A percentile compares a stretch with the other conserved stretches of the same genome.
Evolutionary conservation across 2,113 vertebrate genomes (phyloP).

Genomic region (Pseudopipra pipra): DNA sequence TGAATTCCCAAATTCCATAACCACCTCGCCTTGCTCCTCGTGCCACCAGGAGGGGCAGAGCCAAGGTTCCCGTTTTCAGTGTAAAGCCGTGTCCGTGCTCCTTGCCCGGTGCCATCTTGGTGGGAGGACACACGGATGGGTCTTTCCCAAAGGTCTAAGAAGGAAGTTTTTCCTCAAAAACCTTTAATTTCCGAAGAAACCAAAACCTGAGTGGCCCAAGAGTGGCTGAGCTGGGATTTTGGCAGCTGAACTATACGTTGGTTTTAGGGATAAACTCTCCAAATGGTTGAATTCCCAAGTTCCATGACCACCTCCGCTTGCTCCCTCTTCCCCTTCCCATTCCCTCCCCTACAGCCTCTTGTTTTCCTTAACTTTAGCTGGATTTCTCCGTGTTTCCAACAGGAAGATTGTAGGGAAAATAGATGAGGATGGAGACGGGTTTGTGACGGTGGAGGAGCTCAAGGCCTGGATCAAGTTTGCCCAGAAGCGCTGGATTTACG

Average conservation of each 20-base stretch:
- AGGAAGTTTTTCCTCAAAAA: not conserved
- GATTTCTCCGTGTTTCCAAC: conserved; percentile 68
- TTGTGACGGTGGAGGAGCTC: conserved; percentile 91
- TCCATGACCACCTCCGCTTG: not conserved
- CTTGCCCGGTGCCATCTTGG: accelerated
- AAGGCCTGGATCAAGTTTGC: conserved; percentile 95
- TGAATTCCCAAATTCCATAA: not conserved
- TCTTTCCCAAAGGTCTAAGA: not conserved
- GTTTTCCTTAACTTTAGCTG: conserved; percentile 41
- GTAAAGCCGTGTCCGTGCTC: accelerated
- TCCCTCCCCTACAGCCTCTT: not conserved
- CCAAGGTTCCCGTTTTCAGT: not conserved
- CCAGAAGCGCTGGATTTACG: conserved; percentile 96
- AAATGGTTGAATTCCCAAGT: not conserved
- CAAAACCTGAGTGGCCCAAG: not conserved
- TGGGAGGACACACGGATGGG: accelerated
- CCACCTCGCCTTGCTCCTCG: not conserved
- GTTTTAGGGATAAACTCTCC: not conserved
- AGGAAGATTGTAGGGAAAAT: conserved; percentile 95
- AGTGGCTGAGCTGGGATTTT: not conserved
- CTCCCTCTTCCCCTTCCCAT: not conserved
- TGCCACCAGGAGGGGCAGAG: not conserved
- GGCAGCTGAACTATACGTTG: accelerated
- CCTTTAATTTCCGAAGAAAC: not conserved
- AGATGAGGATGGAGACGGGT: conserved; percentile 92